A percentile compares a stretch with the other conserved stretches of the same genome.
These are phyloP conservation scores for Cosmopolites sordidus DNA, from an alignment of 2,888 invertebrate species.

Conservation along the genomic window DNA sequence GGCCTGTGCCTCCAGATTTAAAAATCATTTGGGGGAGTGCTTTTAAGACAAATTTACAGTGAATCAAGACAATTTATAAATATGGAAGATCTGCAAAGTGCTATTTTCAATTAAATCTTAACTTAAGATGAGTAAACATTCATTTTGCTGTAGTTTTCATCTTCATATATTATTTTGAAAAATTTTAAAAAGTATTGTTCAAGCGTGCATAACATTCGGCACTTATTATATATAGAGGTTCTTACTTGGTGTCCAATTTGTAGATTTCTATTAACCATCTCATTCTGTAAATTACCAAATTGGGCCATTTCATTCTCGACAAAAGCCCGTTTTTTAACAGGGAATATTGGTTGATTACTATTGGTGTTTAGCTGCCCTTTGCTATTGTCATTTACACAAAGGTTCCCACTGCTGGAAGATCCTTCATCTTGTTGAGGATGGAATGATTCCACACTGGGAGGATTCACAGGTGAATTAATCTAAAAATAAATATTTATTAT, in stretches of 20 bases:
- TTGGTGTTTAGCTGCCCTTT: slow-evolving; percentile 4
- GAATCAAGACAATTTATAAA: too few relatives aligned
- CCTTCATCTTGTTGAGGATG: slow-evolving; percentile 28
- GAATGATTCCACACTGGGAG: slow-evolving; percentile 20
- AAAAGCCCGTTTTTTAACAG: slow-evolving; percentile 62
- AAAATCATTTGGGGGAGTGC: too few relatives aligned
- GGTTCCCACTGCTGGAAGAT: slow-evolving; percentile 2
- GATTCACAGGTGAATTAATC: slow-evolving; percentile 19
- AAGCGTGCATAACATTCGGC: too few relatives aligned
- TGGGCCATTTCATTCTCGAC: slow-evolving; percentile 48
- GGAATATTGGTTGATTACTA: slow-evolving; percentile 47
- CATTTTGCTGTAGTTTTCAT: too few relatives aligned
- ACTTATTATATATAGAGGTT: background rate
- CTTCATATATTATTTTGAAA: too few relatives aligned
- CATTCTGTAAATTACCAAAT: slow-evolving; percentile 26
- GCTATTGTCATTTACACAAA: background rate
- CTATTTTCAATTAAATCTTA: too few relatives aligned
- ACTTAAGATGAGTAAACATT: too few relatives aligned
- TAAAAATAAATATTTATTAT: slow-evolving; percentile 1
- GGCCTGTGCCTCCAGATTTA: too few relatives aligned
- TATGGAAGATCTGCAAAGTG: too few relatives aligned
- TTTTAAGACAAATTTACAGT: too few relatives aligned
- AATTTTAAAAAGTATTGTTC: too few relatives aligned
- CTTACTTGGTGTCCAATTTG: slow-evolving; percentile 27
- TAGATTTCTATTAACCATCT: slow-evolving; percentile 30